Conservation (phyloP, 2,797 vertebrate genomes). For the Dipus sagitta region DNA sequence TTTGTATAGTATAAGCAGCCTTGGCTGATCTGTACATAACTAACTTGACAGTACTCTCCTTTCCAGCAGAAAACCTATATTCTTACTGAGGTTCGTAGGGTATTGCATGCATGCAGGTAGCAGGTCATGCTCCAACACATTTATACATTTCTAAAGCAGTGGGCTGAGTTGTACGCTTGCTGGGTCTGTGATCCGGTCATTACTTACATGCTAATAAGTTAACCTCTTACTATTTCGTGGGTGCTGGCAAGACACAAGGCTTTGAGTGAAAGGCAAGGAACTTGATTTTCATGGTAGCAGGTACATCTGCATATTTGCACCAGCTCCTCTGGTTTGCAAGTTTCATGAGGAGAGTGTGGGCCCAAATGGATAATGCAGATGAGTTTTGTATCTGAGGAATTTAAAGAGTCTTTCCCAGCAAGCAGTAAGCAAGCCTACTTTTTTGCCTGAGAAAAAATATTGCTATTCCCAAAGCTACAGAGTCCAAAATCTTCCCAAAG, state of each 20-base stretch:
- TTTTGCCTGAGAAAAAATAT: not conserved
- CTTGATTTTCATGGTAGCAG: not conserved
- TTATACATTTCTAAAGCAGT: not conserved
- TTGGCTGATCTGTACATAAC: not conserved
- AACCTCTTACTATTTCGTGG: not conserved
- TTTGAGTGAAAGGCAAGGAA: not conserved
- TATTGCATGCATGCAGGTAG: not conserved
- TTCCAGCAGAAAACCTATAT: not conserved
- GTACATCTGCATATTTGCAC: not conserved
- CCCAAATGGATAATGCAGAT: not conserved
- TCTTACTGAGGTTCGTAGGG: not conserved
- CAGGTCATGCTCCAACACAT: not conserved
- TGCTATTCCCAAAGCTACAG: too few species aligned
- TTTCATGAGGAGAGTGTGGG: not conserved
- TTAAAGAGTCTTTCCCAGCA: not conserved
- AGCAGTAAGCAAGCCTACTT: not conserved
- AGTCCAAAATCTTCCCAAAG: not conserved
- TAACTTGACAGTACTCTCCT: not conserved
- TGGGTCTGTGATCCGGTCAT: conserved; percentile 11
- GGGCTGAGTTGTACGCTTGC: not conserved
- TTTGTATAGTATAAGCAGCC: not conserved
- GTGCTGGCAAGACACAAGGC: not conserved
- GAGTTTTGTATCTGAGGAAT: not conserved
- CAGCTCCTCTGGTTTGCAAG: not conserved
- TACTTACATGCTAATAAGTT: not conserved